A percentile compares a stretch with the other conserved stretches of the same genome.
phyloP scores from a whole-genome alignment of 2,113 vertebrate species.

The Myrmecobius fasciatus region DNA sequence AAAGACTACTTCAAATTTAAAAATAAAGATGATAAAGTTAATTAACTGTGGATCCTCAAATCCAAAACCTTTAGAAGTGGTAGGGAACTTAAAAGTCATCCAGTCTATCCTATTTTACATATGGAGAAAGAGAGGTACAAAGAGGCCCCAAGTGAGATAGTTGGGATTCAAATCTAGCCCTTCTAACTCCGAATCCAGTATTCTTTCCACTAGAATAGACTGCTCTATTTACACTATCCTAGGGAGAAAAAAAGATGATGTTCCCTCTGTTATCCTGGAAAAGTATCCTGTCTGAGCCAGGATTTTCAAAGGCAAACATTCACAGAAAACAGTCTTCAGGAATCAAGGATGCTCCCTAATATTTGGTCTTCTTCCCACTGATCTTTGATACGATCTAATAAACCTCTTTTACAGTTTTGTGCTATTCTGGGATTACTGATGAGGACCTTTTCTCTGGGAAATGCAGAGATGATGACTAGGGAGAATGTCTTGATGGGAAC shows the following conservation, averaged over 20 bases:
- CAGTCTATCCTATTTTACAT: not conserved
- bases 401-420: not conserved
- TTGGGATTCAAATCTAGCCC: too few relatives aligned
- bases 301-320: not conserved
- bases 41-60: not conserved
- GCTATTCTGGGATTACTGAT: not conserved
- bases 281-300: too few relatives aligned
- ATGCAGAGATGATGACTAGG: slow-evolving; percentile 2
- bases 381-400: not conserved
- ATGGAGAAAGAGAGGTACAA: not conserved
- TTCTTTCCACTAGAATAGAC: not conserved
- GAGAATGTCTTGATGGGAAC: not conserved
- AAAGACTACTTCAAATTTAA: not conserved
- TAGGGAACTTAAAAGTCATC: not conserved
- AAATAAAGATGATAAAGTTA: not conserved
- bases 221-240: not conserved
- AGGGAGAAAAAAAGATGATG: too few relatives aligned
- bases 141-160: too few relatives aligned
- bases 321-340: not conserved
- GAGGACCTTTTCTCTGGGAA: slow-evolving; percentile 11
- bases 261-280: too few relatives aligned
- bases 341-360: slow-evolving; percentile 16
- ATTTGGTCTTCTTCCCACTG: not conserved
- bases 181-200: not conserved
- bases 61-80: not conserved